These are phyloP conservation scores for Drosophila kanapiae DNA, from an alignment of 1,140 invertebrate genomes.

Conservation along the genomic window DNA sequence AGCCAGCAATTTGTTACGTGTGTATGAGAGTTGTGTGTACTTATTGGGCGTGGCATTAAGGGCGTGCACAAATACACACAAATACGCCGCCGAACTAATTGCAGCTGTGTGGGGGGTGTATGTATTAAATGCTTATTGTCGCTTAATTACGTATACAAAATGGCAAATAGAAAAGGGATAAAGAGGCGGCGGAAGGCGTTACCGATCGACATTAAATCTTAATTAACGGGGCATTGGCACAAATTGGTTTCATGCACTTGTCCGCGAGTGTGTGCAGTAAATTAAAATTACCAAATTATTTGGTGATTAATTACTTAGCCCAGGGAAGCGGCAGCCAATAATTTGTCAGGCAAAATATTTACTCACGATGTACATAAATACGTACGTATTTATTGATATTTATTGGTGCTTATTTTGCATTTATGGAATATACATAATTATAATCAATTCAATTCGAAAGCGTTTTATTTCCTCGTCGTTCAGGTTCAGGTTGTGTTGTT, in stretches of 20 bases:
- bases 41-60: conserved; percentile 74
- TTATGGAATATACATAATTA: conserved; percentile 49
- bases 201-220: conserved; percentile 74
- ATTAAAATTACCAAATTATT: conserved; percentile 82
- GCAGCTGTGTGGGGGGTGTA: conserved; percentile 38
- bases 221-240: conserved; percentile 68
- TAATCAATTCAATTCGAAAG: conserved; percentile 69
- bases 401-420: conserved; percentile 31
- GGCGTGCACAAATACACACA: conserved; percentile 50
- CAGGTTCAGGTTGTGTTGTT: conserved; percentile 9
- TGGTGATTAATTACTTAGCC: conserved; percentile 73
- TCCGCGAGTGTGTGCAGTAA: conserved; percentile 54
- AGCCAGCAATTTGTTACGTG: conserved; percentile 71
- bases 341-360: conserved; percentile 61
- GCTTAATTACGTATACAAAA: conserved; percentile 75
- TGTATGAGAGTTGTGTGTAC: conserved; percentile 43
- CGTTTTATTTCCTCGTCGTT: conserved; percentile 18
- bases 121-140: conserved; percentile 84
- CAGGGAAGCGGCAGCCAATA: conserved; percentile 40
- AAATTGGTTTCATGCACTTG: conserved; percentile 48
- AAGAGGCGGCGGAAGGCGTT: conserved; percentile 23
- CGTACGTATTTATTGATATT: conserved; percentile 36
- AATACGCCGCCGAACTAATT: conserved; percentile 56
- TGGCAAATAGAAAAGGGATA: conserved; percentile 42
- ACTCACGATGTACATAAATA: too few species aligned